These are phyloP conservation scores for Rhinichthys klamathensis DNA, from an alignment of 2,113 vertebrate species.

Conservation along the genomic window DNA sequence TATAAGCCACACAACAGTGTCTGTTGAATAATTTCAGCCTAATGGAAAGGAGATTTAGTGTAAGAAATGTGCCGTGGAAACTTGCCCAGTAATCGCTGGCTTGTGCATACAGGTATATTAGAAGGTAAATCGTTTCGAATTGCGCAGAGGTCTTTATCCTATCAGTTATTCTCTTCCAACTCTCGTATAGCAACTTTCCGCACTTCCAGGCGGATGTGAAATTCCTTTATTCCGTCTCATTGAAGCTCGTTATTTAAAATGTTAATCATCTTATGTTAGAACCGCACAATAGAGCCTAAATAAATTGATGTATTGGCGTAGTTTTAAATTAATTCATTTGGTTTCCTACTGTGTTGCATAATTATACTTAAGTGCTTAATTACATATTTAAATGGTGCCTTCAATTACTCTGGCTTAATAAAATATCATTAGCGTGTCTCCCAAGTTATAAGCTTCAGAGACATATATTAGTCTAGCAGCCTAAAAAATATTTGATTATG, in stretches of 20 bases:
- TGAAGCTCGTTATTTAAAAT: constrained; percentile 75
- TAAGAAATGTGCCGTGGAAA: constrained; percentile 22
- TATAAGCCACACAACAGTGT: constrained; percentile 40
- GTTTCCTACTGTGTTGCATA: constrained; percentile 86
- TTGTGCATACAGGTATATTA: constrained; percentile 26
- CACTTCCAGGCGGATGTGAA: neutral
- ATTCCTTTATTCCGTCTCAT: constrained; percentile 65
- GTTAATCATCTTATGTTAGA: constrained; percentile 78
- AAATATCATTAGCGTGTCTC: constrained; percentile 88
- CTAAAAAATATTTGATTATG: constrained; percentile 79
- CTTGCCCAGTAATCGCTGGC: constrained; percentile 15
- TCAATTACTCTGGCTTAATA: constrained; percentile 91
- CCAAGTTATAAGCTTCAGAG: constrained; percentile 81
- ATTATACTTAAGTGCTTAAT: constrained; percentile 94
- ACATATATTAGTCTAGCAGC: constrained; percentile 74
- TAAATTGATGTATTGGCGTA: constrained; percentile 88
- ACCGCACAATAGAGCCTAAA: constrained; percentile 84
- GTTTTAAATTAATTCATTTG: constrained; percentile 91
- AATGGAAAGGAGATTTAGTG: constrained; percentile 33
- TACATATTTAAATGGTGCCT: constrained; percentile 93
- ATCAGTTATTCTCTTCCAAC: constrained; percentile 8
- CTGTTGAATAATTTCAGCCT: constrained; percentile 27
- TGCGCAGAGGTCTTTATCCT: constrained; percentile 8
- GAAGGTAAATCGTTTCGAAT: constrained; percentile 13
- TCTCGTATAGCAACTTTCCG: neutral